Percentiles rank a stretch among this genome's conserved stretches.
Conservation (phyloP, 30 jellyfish, hydroid and myxozoan genomes). For the Sanderia malayensis region DNA sequence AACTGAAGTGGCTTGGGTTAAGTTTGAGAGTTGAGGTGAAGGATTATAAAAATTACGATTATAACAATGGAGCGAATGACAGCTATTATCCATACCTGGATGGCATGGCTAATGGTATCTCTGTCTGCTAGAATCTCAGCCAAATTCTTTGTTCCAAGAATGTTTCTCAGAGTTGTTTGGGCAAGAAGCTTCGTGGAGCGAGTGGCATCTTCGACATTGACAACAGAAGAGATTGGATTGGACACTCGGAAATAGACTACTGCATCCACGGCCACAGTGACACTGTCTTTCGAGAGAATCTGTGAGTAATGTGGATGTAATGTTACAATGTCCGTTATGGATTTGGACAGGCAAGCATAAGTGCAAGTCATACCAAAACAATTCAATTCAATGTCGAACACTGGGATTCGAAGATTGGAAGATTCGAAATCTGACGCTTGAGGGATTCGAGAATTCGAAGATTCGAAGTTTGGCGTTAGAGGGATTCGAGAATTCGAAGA, state of each 20-base stretch:
- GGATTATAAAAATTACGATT: too few species aligned
- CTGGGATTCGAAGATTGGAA: not conserved
- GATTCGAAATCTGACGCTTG: too few species aligned
- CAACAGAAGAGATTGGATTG: conserved; percentile 86
- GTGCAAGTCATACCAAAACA: not conserved
- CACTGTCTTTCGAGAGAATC: conserved; percentile 93
- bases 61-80: too few species aligned
- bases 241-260: conserved; percentile 90
- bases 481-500: too few species aligned
- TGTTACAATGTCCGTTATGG: not conserved
- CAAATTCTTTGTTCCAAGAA: conserved; percentile 89
- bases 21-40: too few species aligned
- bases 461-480: too few species aligned
- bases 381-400: not conserved
- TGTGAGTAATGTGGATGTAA: not conserved
- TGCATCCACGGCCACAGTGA: conserved; percentile 96
- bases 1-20: too few species aligned
- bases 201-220: conserved; percentile 90
- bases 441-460: too few species aligned
- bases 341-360: not conserved
- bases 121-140: conserved; percentile 84
- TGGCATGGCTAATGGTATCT: conserved; percentile 76
- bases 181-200: conserved; percentile 96
- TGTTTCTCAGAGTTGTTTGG: conserved; percentile 91
- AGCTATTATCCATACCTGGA: conserved; percentile 70